Conservation (phyloP, 2,797 vertebrate genomes). For the Onychomys torridus region DNA sequence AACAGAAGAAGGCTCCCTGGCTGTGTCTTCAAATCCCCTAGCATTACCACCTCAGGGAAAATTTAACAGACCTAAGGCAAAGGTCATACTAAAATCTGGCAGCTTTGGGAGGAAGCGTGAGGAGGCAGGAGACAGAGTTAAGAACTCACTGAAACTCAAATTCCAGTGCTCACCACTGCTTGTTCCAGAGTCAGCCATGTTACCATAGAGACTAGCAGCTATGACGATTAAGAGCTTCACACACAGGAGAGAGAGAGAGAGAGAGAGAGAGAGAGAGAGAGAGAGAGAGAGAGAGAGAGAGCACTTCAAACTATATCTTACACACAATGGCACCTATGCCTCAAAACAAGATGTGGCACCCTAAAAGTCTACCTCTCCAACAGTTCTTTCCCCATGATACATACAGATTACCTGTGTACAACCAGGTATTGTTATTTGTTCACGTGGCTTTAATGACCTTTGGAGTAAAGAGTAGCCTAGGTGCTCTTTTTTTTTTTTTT, state of each 20-base stretch:
- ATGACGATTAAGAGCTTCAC: background rate
- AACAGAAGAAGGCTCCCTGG: no score
- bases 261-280: background rate
- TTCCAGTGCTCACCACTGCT: background rate
- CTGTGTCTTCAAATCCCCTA: background rate
- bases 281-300: no score
- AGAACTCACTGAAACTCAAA: background rate
- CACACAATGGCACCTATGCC: no score
- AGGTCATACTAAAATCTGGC: no score
- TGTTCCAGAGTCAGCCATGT: background rate
- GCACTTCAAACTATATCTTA: background rate
- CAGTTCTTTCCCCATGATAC: no score
- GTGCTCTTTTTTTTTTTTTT: background rate
- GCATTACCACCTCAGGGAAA: background rate
- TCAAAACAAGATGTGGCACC: background rate
- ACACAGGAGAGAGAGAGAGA: no score
- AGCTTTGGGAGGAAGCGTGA: background rate
- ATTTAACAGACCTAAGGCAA: background rate
- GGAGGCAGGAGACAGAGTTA: background rate
- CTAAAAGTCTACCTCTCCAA: background rate
- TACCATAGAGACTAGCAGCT: background rate
- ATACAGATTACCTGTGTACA: background rate
- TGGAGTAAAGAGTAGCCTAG: background rate
- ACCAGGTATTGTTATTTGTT: background rate
- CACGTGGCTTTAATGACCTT: background rate